These are phyloP conservation scores for Pandion haliaetus DNA, from an alignment of 2,113 vertebrate species.

Conservation along the genomic window DNA sequence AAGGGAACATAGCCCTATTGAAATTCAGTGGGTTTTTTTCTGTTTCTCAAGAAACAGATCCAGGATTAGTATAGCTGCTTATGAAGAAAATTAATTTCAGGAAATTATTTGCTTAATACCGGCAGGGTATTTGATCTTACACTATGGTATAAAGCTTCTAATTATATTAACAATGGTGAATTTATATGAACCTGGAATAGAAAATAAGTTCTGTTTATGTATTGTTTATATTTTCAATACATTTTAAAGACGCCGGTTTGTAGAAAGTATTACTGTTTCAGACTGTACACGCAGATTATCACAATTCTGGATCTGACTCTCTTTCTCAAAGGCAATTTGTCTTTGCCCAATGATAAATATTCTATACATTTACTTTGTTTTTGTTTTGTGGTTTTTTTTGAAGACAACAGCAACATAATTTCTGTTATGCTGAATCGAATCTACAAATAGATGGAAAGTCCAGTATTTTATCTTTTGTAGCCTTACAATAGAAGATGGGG, in stretches of 20 bases:
- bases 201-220: conserved; percentile 13
- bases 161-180: background rate
- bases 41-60: background rate
- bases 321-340: conserved; percentile 45
- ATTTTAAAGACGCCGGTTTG: conserved; percentile 7
- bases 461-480: background rate
- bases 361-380: background rate
- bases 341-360: background rate
- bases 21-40: background rate
- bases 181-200: conserved; percentile 19
- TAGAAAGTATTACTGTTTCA: background rate
- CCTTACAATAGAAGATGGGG: background rate
- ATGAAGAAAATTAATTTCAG: background rate
- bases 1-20: background rate
- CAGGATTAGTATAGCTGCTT: background rate
- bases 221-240: conserved; percentile 31
- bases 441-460: background rate
- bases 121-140: background rate
- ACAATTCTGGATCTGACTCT: conserved; percentile 27
- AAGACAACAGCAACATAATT: background rate
- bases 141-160: background rate
- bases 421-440: background rate
- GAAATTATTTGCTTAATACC: background rate
- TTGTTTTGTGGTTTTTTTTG: background rate
- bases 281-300: background rate